phyloP scores from a whole-genome alignment of 92 coral and sea anemone species.

The Zoanthus sansibaricus region DNA sequence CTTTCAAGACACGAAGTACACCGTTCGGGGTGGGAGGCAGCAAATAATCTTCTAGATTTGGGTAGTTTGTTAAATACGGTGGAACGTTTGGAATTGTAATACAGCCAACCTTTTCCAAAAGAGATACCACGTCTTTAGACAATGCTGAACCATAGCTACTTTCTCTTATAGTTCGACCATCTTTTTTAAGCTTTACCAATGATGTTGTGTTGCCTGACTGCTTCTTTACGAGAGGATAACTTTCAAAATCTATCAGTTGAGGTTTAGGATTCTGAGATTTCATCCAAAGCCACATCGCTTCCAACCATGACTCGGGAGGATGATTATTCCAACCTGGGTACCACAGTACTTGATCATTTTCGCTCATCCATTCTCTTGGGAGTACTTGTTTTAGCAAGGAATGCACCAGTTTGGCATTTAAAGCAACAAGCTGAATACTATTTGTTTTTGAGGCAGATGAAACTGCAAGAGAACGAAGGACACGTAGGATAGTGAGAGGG shows the following conservation, averaged over 20 bases:
- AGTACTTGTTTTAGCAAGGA: constrained; percentile 18
- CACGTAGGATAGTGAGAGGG: not conserved
- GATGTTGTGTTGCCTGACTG: not conserved
- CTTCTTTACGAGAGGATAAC: constrained; percentile 35
- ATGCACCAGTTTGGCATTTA: constrained; percentile 27
- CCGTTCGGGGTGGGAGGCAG: constrained; percentile 56
- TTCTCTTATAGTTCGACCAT: constrained; percentile 36
- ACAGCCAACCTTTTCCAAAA: constrained; percentile 53
- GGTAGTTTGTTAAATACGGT: constrained; percentile 24
- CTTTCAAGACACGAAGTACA: constrained; percentile 24
- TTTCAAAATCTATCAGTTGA: constrained; percentile 34
- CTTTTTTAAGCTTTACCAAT: constrained; percentile 45
- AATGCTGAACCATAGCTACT: constrained; percentile 34
- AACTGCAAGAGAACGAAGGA: constrained; percentile 45
- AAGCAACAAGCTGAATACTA: constrained; percentile 38
- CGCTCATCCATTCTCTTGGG: constrained; percentile 52
- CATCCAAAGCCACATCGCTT: constrained; percentile 60
- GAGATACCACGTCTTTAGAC: constrained; percentile 24
- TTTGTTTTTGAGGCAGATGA: not conserved
- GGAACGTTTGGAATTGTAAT: constrained; percentile 34
- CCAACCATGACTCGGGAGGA: constrained; percentile 61
- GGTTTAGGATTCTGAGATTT: constrained; percentile 19
- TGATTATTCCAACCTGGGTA: constrained; percentile 9
- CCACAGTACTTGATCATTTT: constrained; percentile 46
- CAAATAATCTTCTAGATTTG: constrained; percentile 31